A percentile compares a stretch with the other conserved stretches of the same genome.
Evolutionary conservation across 1,140 invertebrate species (phyloP).

Genomic region (Solen grandis): DNA sequence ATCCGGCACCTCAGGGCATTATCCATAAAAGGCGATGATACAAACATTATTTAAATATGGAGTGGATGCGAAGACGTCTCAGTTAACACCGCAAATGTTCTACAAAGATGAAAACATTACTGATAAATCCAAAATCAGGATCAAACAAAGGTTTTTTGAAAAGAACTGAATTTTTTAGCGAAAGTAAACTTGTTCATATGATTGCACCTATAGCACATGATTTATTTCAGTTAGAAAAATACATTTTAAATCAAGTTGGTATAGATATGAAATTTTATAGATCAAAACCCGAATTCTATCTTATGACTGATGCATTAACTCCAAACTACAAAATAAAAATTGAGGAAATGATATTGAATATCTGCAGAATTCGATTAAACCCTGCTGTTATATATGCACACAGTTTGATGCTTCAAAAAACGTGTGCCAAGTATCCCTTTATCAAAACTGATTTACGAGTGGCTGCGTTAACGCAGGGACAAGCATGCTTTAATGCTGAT

Average conservation of each 20-base stretch:
- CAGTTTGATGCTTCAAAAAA: conserved; percentile 20
- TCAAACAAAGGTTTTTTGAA: conserved; percentile 13
- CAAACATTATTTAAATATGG: conserved; percentile 50
- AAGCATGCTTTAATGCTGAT: conserved; percentile 27
- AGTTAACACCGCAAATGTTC: conserved; percentile 24
- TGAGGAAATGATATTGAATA: conserved; percentile 44
- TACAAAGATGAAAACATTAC: conserved; percentile 23
- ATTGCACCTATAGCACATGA: conserved; percentile 43
- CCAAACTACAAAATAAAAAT: conserved; percentile 35
- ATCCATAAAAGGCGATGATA: conserved; percentile 55
- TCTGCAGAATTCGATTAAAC: conserved; percentile 57
- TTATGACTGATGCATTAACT: conserved; percentile 20
- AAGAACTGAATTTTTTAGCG: conserved; percentile 13
- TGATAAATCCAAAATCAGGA: conserved; percentile 45
- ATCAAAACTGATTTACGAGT: conserved; percentile 26
- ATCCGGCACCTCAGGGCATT: conserved; percentile 40
- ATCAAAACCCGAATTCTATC: neutral
- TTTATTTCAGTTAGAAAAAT: conserved; percentile 49
- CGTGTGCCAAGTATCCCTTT: conserved; percentile 50
- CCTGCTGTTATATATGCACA: conserved; percentile 40
- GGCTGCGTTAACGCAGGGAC: conserved; percentile 39
- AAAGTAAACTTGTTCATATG: conserved; percentile 36
- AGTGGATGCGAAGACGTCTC: conserved; percentile 39
- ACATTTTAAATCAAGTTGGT: conserved; percentile 52
- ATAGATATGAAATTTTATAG: conserved; percentile 12